A percentile compares a stretch with the other conserved stretches of the same genome.
These are phyloP conservation scores for Erebia aethiops DNA, from an alignment of 2,888 invertebrate species.

Conservation along the genomic window DNA sequence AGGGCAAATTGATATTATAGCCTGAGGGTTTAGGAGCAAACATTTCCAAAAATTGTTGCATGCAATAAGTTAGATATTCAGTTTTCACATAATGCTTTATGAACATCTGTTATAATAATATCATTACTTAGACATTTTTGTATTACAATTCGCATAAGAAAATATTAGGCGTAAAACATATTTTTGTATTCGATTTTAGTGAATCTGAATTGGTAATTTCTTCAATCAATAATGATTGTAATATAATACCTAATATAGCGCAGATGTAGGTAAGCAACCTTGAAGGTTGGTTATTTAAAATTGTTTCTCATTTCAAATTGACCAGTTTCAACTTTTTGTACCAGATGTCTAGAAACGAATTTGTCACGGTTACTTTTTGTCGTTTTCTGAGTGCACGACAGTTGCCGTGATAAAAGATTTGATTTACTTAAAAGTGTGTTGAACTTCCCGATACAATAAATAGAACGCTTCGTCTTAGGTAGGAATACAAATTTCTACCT, in stretches of 20 bases:
- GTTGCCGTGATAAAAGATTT: constrained; percentile 50
- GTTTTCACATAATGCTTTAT: not conserved
- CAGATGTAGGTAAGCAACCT: not conserved
- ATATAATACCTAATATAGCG: not conserved
- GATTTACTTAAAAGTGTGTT: constrained; percentile 51
- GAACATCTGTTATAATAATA: not conserved
- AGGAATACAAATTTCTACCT: constrained; percentile 29
- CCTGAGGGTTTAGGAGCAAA: constrained; percentile 7
- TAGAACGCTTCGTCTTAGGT: constrained; percentile 47
- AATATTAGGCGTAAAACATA: not conserved
- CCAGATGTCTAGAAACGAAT: constrained; percentile 17
- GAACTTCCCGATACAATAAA: constrained; percentile 51
- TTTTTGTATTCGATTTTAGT: not conserved
- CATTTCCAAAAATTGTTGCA: not conserved
- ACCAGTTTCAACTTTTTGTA: constrained; percentile 2
- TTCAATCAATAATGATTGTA: not conserved
- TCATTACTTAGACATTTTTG: not conserved
- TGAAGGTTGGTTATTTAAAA: not conserved
- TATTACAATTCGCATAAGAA: not conserved
- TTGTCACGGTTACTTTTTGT: constrained; percentile 22
- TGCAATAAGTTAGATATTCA: not conserved
- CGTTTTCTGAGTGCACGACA: constrained; percentile 47
- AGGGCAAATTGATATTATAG: constrained; percentile 21
- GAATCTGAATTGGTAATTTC: not conserved
- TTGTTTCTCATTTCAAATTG: constrained; percentile 10